Base-by-base conservation (phyloP, 2,797 vertebrate species). In the Capromys pilorides region DNA sequence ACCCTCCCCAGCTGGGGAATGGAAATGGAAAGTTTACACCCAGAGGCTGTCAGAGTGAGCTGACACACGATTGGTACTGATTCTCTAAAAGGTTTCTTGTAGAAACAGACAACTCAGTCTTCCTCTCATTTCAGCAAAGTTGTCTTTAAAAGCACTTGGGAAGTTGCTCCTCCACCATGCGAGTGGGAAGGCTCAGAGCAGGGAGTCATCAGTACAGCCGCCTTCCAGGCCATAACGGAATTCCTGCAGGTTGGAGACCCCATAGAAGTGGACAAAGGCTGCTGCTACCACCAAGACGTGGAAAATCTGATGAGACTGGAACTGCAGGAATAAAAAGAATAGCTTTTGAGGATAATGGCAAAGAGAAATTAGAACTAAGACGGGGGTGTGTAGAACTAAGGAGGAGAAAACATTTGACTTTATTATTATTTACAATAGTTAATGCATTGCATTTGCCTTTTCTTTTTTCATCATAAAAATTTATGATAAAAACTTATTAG, bases 271-370 rank as follows among this genome's bases (percentile, higher is more conserved):
- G 97, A 99, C 98, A 41, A 99, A 99, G 26, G 99, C 99, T 0
- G 98, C 99, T 0, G 99, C 99, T 96, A 99, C 99, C 90, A 99
- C 99, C 94, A 99, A 98, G 88, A 99, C 99, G 0, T 99, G 99
- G 96, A 99, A 99, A 95, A 99, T 99, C 98, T 99, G 99, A 97
- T 99, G 99, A 0, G 99, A 99, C 97, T 99, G 99, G 96, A 99
- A 99, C 99, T 99, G 97, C 0, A 31, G 75, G 86, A 39, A 87
- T 83, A 93, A 84, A 5, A 24, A 78, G 67, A 98, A 2, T 39
- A 66, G 36, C 22, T 5, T 66, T 78, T 96, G 62, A 96, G 92
- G 24, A 41, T 3, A 5, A 24, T 0, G 33, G 64, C 75, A 73
- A 28, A 4, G n/a, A 80, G 31, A 22, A 49, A 31, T 8, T 5